These are phyloP conservation scores for Phyllostomus discolor DNA, from an alignment of 2,113 vertebrate species.

Conservation along the genomic window DNA sequence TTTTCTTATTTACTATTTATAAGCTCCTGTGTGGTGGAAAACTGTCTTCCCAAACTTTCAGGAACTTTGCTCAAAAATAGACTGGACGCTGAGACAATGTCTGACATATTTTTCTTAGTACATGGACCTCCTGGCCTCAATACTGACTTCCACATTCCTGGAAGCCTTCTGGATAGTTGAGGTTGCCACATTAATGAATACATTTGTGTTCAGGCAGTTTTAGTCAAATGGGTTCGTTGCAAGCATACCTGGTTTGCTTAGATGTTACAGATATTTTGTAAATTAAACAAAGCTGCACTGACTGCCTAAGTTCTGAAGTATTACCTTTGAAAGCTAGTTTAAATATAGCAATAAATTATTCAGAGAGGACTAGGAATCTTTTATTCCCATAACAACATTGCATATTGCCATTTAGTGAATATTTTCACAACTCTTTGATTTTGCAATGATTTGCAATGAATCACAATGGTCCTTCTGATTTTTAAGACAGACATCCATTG, in stretches of 20 bases:
- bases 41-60: background rate
- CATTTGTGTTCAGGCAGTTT: background rate
- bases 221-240: background rate
- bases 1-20: background rate
- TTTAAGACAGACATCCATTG: background rate
- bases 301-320: constrained; percentile 39
- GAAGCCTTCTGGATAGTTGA: background rate
- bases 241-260: background rate
- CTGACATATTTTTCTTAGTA: background rate
- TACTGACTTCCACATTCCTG: background rate
- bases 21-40: background rate
- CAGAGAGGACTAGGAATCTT: background rate
- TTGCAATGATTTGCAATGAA: background rate
- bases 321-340: constrained; percentile 50
- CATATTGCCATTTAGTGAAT: background rate
- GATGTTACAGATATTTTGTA: background rate
- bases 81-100: background rate
- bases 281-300: constrained; percentile 32
- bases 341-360: constrained; percentile 62
- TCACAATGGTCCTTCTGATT: background rate
- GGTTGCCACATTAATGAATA: background rate
- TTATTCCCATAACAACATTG: background rate
- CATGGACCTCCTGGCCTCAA: background rate
- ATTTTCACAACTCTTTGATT: constrained; percentile 22
- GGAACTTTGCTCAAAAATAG: background rate